Evolutionary conservation across 2,797 vertebrate species (phyloP).

Genomic region (Lagocephalus sceleratus): DNA sequence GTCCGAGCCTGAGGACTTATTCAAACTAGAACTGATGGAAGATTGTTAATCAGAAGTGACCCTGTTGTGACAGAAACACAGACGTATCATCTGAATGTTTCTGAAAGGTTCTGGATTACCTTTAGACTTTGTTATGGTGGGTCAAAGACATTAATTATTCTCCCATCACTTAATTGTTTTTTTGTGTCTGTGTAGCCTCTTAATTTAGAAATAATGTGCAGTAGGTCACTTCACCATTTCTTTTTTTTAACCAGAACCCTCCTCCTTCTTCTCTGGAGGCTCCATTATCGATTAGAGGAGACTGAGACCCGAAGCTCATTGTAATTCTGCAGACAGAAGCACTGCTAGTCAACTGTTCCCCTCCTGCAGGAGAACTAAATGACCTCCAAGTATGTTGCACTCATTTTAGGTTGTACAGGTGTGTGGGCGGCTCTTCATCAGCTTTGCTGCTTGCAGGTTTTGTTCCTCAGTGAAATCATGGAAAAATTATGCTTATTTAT

Average conservation of each 20-base stretch:
- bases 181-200: conserved; percentile 2
- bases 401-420: background rate
- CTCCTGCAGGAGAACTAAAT: background rate
- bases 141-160: background rate
- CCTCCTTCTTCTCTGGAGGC: conserved; percentile 11
- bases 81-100: no score
- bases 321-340: conserved; percentile 35
- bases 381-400: conserved; percentile 14
- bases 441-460: no score
- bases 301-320: conserved; percentile 32
- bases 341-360: conserved; percentile 7
- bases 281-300: conserved; percentile 26
- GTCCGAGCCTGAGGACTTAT: no score
- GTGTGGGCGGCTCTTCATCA: background rate
- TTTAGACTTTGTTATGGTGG: no score
- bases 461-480: no score
- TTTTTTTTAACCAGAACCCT: background rate
- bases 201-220: background rate
- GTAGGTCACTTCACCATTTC: background rate
- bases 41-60: no score
- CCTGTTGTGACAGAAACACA: no score
- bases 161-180: background rate
- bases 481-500: no score
- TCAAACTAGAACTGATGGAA: no score
- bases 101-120: no score